phyloP scores from a whole-genome alignment of 2,797 vertebrate genomes.

The Pseudochirops cupreus region DNA sequence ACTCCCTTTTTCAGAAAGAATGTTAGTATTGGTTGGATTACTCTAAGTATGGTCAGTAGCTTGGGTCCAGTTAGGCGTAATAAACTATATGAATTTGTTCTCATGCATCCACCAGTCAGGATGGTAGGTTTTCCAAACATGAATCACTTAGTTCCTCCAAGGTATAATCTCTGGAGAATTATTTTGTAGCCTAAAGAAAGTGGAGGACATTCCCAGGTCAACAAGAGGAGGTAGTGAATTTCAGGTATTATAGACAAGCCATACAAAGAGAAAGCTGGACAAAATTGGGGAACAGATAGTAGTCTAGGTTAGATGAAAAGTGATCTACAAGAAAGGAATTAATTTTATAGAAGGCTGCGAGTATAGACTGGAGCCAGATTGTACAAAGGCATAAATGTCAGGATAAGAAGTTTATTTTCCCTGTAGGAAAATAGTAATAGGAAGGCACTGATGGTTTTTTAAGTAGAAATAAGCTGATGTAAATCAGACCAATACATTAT shows the following conservation, averaged over 20 bases:
- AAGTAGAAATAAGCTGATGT: neutral
- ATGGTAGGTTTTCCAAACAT: no score
- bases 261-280: neutral
- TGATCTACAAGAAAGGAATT: neutral
- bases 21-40: no score
- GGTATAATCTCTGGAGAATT: no score
- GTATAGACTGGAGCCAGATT: neutral
- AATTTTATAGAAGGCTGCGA: neutral
- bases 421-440: neutral
- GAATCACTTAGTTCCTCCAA: no score
- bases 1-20: no score
- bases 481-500: neutral
- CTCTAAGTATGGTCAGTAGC: no score
- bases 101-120: no score
- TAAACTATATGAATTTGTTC: no score
- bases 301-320: neutral
- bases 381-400: neutral
- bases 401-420: neutral
- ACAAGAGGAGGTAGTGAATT: neutral
- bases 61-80: no score
- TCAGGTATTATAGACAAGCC: neutral
- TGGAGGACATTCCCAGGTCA: no score
- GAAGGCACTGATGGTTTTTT: neutral
- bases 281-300: neutral
- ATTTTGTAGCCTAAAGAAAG: no score